Conservation (phyloP, 2,113 vertebrate species). For the Phoenicopterus ruber region DNA sequence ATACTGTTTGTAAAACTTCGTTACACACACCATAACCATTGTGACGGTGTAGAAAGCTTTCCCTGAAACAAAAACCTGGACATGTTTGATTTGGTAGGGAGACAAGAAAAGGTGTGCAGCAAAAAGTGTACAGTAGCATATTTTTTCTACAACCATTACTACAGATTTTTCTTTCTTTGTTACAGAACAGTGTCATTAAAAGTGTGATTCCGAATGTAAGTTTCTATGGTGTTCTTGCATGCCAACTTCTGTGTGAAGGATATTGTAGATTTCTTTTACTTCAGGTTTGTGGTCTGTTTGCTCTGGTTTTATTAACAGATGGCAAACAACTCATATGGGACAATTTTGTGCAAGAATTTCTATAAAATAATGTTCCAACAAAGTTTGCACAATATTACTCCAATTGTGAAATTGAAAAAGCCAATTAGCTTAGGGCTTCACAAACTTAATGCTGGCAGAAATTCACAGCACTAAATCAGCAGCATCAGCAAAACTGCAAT, state of each 20-base stretch:
- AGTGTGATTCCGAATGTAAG: background rate
- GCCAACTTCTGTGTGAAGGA: background rate
- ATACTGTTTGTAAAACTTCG: background rate
- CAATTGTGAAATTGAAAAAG: slow-evolving; percentile 23
- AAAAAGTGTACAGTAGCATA: background rate
- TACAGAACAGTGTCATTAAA: background rate
- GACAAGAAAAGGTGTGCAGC: background rate
- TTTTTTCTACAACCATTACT: background rate
- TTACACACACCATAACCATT: background rate
- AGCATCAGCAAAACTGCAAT: background rate
- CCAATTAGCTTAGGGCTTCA: slow-evolving; percentile 29
- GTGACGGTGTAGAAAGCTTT: background rate
- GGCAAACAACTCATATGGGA: background rate
- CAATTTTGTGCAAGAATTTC: background rate
- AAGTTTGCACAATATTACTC: slow-evolving; percentile 14
- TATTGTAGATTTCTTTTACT: background rate
- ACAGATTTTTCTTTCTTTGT: background rate
- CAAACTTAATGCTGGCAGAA: background rate
- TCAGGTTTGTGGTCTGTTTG: background rate
- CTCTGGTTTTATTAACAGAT: background rate
- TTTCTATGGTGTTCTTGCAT: background rate
- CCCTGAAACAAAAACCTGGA: background rate
- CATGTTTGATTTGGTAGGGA: background rate
- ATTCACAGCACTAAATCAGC: background rate
- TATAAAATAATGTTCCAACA: slow-evolving; percentile 1